Conservation (phyloP, 2,888 invertebrate genomes). For the Exocentrus adspersus region DNA sequence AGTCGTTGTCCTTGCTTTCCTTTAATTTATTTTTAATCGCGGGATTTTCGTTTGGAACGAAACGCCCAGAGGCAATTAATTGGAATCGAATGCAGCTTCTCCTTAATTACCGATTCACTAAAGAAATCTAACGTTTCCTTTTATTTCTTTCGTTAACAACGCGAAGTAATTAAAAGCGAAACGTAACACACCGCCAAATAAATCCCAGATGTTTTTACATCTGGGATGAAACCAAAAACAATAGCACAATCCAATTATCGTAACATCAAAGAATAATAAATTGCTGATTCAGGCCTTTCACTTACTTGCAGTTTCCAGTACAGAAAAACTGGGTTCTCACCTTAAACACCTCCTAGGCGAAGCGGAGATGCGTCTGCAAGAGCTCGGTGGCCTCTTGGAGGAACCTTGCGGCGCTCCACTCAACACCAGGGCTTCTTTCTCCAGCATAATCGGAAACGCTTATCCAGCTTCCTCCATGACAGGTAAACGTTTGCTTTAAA, state of each 20-base stretch:
- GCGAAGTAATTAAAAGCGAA: no score
- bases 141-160: background rate
- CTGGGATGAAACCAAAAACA: no score
- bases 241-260: no score
- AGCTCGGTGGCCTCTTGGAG: constrained; percentile 71
- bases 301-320: constrained; percentile 71
- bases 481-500: no score
- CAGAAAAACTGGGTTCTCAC: constrained; percentile 81
- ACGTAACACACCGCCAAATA: no score
- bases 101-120: background rate
- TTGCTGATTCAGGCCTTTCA: no score
- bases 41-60: background rate
- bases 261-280: background rate
- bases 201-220: no score
- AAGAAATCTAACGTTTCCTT: background rate
- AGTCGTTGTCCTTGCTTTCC: background rate
- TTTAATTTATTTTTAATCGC: constrained; percentile 16
- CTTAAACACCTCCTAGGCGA: constrained; percentile 80
- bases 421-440: constrained; percentile 67
- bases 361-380: constrained; percentile 85
- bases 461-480: constrained; percentile 61
- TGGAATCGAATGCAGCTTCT: background rate
- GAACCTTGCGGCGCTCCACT: constrained; percentile 63
- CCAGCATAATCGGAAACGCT: constrained; percentile 67
- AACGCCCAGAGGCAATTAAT: background rate